These are phyloP conservation scores for Brachionus paranguensis DNA, from an alignment of 1,140 invertebrate genomes.

Conservation along the genomic window DNA sequence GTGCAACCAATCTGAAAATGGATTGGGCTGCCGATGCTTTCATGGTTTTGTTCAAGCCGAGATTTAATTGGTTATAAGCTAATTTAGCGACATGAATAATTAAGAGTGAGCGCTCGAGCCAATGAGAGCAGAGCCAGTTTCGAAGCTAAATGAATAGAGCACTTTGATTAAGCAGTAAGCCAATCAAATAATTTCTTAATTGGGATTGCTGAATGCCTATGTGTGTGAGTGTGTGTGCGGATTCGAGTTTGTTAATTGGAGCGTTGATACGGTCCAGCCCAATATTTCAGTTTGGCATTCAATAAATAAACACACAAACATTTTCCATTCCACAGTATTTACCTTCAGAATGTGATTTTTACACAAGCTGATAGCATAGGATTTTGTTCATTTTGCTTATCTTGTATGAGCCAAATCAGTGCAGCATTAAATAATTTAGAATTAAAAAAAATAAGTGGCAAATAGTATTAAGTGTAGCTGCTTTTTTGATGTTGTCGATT, in stretches of 20 bases:
- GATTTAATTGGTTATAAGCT: slow-evolving; percentile 17
- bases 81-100: slow-evolving; percentile 11
- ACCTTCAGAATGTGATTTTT: neutral
- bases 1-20: neutral
- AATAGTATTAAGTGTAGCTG: neutral
- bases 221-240: neutral
- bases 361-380: neutral
- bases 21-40: neutral
- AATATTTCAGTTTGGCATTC: neutral
- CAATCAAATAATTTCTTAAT: neutral
- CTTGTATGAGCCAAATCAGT: neutral
- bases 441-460: neutral
- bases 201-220: neutral
- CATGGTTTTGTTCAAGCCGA: neutral
- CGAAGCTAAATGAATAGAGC: neutral
- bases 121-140: neutral
- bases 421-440: neutral
- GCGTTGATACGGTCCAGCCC: neutral
- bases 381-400: neutral
- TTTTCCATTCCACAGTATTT: neutral
- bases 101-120: neutral
- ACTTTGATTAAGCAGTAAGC: neutral
- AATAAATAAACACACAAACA: neutral
- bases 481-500: neutral
- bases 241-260: neutral